Evolutionary conservation across 2,888 invertebrate genomes (phyloP).

Genomic region (Drosophila formosana): DNA sequence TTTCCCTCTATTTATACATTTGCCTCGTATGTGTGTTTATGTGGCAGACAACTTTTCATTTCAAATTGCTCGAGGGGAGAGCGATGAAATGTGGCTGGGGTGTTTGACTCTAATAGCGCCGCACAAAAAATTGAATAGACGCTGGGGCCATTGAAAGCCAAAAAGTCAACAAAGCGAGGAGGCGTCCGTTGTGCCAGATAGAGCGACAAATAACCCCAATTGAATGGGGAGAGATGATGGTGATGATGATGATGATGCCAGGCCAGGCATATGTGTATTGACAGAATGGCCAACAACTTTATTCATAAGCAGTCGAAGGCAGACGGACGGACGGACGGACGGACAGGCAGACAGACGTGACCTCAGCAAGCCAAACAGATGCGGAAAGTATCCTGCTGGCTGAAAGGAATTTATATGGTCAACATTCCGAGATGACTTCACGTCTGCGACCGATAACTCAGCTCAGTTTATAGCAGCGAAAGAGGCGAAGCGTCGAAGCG

Average conservation of each 20-base stretch:
- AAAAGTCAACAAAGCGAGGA: conserved; percentile 74
- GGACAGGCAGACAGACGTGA: conserved; percentile 57
- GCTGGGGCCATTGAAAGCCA: conserved; percentile 71
- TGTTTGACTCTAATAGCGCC: conserved; percentile 58
- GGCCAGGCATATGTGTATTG: conserved; percentile 57
- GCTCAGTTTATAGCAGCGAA: conserved; percentile 63
- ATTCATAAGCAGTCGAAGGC: conserved; percentile 72
- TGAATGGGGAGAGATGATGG: conserved; percentile 62
- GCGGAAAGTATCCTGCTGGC: conserved; percentile 28
- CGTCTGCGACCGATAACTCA: conserved; percentile 81
- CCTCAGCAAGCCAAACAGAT: conserved; percentile 59
- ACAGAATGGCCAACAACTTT: conserved; percentile 77
- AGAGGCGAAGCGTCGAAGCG: conserved; percentile 15
- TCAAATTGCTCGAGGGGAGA: conserved; percentile 66
- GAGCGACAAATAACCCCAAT: conserved; percentile 81
- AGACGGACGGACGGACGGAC: conserved; percentile 17
- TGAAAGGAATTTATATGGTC: conserved; percentile 44
- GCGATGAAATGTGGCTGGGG: conserved; percentile 27
- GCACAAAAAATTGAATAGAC: conserved; percentile 77
- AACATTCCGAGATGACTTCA: conserved; percentile 73
- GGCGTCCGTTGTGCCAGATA: conserved; percentile 58
- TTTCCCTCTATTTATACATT: conserved; percentile 19
- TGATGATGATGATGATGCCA: conserved; percentile 39
- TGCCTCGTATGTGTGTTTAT: conserved; percentile 50
- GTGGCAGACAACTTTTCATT: conserved; percentile 75